Evolutionary conservation across 1,140 invertebrate species (phyloP), one percentile per base, ranked within the genome.

Genomic region (Sinella curviseta): DNA sequence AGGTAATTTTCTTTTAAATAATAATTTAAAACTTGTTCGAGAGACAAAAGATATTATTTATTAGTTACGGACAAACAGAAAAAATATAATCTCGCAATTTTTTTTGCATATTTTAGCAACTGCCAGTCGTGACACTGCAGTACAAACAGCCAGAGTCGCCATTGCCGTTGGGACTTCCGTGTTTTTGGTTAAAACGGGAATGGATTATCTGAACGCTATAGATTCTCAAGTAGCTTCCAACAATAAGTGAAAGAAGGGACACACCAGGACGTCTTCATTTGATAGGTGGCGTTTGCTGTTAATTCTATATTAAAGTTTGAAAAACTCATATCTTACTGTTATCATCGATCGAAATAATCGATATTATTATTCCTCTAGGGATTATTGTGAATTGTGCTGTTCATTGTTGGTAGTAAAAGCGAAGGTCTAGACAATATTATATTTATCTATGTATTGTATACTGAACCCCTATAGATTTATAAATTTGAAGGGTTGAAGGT

Each of bases 1-100:
- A 76, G 74, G 78, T 76, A 79, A 60, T 3, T n/a, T n/a, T n/a
- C 36, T 17, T 76, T 74, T 70, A 20, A 39, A 67, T 48, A 48
- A 48, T 4, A 8, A 4, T 8, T 48, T 48, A 48, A 48, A n/a
- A n/a, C n/a, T n/a, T n/a, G n/a, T n/a, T 60, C 12, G 14, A 14
- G 24, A 60, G 55, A 60, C 55, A 60, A 14, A n/a, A 60, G 3
- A 17, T 60, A 60, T n/a, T n/a, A n/a, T n/a, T n/a, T n/a, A n/a
- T n/a, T n/a, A n/a, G n/a, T n/a, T n/a, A n/a, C n/a, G n/a, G n/a
- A n/a, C n/a, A n/a, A n/a, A n/a, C n/a, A n/a, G n/a, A 48, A 48
- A 48, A 33, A 31, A 74, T 34, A 31, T n/a, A n/a, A n/a, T n/a
- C n/a, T n/a, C n/a, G n/a, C n/a, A n/a, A n/a, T n/a, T n/a, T 74